Evolutionary conservation across 2,113 vertebrate genomes (phyloP).

Genomic region (Brachionichthys hirsutus): DNA sequence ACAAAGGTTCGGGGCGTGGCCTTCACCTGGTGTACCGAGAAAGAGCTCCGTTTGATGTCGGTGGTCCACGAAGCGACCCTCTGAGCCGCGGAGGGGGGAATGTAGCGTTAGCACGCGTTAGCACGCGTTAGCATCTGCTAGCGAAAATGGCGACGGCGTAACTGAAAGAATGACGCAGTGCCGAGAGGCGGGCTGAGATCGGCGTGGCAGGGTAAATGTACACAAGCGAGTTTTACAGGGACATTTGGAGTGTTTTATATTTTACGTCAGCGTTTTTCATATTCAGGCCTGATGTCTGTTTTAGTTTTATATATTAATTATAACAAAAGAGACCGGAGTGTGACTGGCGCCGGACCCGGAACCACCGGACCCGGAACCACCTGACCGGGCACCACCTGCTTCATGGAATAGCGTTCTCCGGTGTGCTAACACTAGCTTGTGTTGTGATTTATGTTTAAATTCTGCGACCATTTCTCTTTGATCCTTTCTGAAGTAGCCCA

Average conservation of each 20-base stretch:
- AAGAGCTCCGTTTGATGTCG: rapidly evolving
- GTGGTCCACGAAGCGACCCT: background rate
- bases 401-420: too few species aligned
- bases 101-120: slow-evolving; percentile 26
- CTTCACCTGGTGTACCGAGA: rapidly evolving
- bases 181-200: slow-evolving; percentile 55
- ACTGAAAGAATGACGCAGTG: slow-evolving; percentile 54
- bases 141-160: slow-evolving; percentile 65
- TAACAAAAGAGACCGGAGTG: background rate
- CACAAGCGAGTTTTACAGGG: too few species aligned
- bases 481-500: too few species aligned
- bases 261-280: too few species aligned
- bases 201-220: slow-evolving; percentile 14
- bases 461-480: background rate
- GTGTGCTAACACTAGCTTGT: too few species aligned
- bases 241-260: too few species aligned
- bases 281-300: too few species aligned
- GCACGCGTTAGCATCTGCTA: slow-evolving; percentile 41
- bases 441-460: too few species aligned
- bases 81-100: background rate
- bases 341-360: slow-evolving; percentile 4
- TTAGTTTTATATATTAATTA: too few species aligned
- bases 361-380: too few species aligned
- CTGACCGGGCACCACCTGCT: slow-evolving; percentile 3
- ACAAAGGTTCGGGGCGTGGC: rapidly evolving